Percentiles rank a stretch among this genome's conserved stretches.
phyloP scores from a whole-genome alignment of 2,888 invertebrate species.

The Eledone cirrhosa region DNA sequence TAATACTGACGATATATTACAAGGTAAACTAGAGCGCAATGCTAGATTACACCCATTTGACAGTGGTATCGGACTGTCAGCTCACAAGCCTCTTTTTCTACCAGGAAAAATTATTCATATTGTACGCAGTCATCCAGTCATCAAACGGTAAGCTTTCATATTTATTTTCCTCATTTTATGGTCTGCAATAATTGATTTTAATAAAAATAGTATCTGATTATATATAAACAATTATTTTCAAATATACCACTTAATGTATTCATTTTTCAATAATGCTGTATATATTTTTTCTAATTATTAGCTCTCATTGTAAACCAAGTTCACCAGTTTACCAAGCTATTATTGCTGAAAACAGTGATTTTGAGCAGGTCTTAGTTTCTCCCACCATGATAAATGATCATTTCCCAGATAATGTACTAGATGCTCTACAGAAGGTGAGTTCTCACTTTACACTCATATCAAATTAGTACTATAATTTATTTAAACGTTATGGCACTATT shows the following conservation, averaged over 20 bases:
- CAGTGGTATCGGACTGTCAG: constrained; percentile 76
- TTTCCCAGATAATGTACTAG: constrained; percentile 87
- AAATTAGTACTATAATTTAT: neutral
- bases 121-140: constrained; percentile 80
- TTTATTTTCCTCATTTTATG: neutral
- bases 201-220: neutral
- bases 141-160: neutral
- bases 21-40: constrained; percentile 49
- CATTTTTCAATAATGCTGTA: neutral
- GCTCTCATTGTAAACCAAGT: constrained; percentile 73
- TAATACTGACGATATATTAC: constrained; percentile 36
- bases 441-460: too few relatives aligned
- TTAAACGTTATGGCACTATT: neutral
- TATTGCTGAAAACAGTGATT: constrained; percentile 85
- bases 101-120: constrained; percentile 88
- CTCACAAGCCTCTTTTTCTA: constrained; percentile 82
- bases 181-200: neutral
- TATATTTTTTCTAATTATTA: constrained; percentile 28
- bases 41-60: constrained; percentile 66
- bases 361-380: constrained; percentile 87
- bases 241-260: neutral
- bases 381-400: constrained; percentile 91
- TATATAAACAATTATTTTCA: neutral
- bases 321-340: constrained; percentile 87
- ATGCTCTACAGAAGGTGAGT: constrained; percentile 84